Evolutionary conservation across 2,888 invertebrate species (phyloP).

Genomic region (Meloe dianella): DNA sequence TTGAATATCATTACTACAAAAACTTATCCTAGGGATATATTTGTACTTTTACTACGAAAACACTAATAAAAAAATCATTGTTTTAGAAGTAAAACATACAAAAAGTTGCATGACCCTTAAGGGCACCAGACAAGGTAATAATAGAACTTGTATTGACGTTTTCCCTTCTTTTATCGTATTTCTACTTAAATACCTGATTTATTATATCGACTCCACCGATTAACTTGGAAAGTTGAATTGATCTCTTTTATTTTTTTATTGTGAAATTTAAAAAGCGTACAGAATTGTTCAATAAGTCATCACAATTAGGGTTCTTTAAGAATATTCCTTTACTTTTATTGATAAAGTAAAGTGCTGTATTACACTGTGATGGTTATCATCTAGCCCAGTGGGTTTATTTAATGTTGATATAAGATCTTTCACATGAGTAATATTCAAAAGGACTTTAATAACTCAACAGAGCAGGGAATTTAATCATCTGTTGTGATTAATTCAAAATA

Average conservation of each 20-base stretch:
- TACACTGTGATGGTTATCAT: background rate
- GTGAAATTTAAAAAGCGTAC: background rate
- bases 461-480: slow-evolving; percentile 35
- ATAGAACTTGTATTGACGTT: background rate
- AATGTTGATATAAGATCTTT: background rate
- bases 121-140: background rate
- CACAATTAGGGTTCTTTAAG: background rate
- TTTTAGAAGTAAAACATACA: background rate
- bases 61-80: background rate
- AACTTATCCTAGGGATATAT: background rate
- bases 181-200: background rate
- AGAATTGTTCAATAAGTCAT: background rate
- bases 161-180: background rate
- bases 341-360: background rate
- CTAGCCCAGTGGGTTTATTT: background rate
- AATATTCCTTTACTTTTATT: background rate
- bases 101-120: background rate
- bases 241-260: background rate
- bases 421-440: slow-evolving; percentile 29
- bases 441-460: slow-evolving; percentile 25
- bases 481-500: slow-evolving; percentile 33
- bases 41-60: background rate
- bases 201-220: background rate
- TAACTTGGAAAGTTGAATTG: background rate
- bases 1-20: background rate